Percentiles rank a stretch among this genome's conserved stretches.
Conservation (phyloP, 2,113 vertebrate genomes). For the Urocolius indicus region DNA sequence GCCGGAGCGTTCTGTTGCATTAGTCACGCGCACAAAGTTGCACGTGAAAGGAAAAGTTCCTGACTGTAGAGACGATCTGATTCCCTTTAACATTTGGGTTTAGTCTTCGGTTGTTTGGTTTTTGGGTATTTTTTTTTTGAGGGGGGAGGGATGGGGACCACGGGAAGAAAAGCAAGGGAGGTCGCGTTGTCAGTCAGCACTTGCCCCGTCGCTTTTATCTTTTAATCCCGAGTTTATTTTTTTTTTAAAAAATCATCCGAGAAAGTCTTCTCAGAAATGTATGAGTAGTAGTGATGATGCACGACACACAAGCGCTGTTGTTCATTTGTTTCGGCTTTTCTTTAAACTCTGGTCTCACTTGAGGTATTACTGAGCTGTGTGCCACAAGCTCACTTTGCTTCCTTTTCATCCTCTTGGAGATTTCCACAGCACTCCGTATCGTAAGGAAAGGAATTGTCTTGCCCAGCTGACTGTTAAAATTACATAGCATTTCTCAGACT, state of each 20-base stretch:
- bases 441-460: not conserved
- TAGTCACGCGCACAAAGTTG: too few relatives aligned
- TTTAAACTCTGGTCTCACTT: not conserved
- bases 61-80: not conserved
- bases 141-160: too few relatives aligned
- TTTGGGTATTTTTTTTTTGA: not conserved
- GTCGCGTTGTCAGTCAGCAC: not conserved
- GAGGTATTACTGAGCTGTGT: not conserved
- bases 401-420: not conserved
- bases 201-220: accelerated
- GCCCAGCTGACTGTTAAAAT: not conserved
- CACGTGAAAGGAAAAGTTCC: not conserved
- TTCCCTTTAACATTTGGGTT: too few relatives aligned
- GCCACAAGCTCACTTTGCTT: not conserved
- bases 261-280: not conserved
- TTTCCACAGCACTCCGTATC: accelerated
- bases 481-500: not conserved
- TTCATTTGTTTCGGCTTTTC: not conserved
- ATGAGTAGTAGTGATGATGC: too few relatives aligned
- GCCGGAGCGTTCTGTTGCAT: accelerated
- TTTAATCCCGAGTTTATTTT: not conserved
- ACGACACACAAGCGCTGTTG: not conserved
- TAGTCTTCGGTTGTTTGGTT: too few relatives aligned
- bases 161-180: not conserved
- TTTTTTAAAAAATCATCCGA: not conserved